These are phyloP conservation scores for Tromatobia lineatoria DNA, from an alignment of 2,888 invertebrate genomes.

Conservation along the genomic window DNA sequence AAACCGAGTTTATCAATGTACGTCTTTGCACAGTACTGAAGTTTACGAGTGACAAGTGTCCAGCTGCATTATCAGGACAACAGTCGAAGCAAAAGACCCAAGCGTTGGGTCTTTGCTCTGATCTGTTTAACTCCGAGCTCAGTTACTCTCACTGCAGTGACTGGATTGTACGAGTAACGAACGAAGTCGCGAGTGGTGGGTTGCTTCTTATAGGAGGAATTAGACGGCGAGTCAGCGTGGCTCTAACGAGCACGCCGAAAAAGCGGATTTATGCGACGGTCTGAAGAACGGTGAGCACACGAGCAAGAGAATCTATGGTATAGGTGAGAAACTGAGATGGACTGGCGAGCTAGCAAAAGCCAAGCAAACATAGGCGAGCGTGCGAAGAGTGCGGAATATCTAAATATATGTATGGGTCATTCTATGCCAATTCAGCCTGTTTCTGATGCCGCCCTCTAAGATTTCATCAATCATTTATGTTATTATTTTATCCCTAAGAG, in stretches of 20 bases:
- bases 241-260: conserved; percentile 72
- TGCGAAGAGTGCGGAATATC: conserved; percentile 49
- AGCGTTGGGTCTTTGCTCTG: conserved; percentile 38
- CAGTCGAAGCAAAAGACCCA: conserved; percentile 9
- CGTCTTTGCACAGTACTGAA: conserved; percentile 29
- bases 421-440: too few relatives aligned
- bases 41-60: conserved; percentile 65
- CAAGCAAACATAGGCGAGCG: conserved; percentile 37
- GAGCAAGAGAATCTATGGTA: conserved; percentile 46
- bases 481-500: too few relatives aligned
- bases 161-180: conserved; percentile 63
- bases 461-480: too few relatives aligned
- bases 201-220: conserved; percentile 65
- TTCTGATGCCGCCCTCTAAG: too few relatives aligned
- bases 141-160: conserved; percentile 16
- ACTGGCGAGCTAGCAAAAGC: conserved; percentile 32
- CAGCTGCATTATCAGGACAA: conserved; percentile 39
- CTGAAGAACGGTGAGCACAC: conserved; percentile 43
- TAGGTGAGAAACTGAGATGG: conserved; percentile 58
- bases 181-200: conserved; percentile 60
- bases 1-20: conserved; percentile 40
- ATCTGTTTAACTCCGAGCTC: conserved; percentile 28
- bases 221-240: conserved; percentile 62
- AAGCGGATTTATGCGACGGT: conserved; percentile 70
- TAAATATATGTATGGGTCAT: conserved; percentile 22